Conservation (phyloP, 2,113 vertebrate genomes). For the Cavia porcellus region DNA sequence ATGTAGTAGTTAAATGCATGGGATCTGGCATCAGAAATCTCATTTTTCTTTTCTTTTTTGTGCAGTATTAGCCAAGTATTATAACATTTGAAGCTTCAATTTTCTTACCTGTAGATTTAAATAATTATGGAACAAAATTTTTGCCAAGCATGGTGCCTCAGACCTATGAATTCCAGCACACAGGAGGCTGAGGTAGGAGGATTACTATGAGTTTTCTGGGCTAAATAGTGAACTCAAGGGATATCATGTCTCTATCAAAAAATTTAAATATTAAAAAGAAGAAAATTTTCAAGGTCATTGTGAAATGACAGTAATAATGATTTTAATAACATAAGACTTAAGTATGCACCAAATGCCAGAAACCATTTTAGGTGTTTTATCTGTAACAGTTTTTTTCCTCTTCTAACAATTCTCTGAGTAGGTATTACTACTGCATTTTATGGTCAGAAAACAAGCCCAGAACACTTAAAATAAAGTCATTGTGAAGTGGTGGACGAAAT, state of each 20-base stretch:
- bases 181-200: background rate
- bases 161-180: background rate
- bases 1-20: background rate
- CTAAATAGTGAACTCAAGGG: background rate
- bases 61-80: background rate
- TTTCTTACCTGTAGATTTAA: background rate
- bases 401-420: background rate
- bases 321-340: background rate
- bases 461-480: background rate
- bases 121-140: background rate
- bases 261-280: background rate
- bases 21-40: background rate
- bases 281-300: background rate
- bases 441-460: background rate
- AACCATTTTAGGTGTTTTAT: background rate
- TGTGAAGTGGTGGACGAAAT: background rate
- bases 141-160: background rate
- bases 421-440: background rate
- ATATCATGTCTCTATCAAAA: background rate
- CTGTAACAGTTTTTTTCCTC: background rate
- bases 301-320: background rate
- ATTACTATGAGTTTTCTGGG: background rate
- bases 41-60: background rate
- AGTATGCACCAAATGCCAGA: background rate
- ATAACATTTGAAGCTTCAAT: background rate